Evolutionary conservation across 1,140 invertebrate genomes (phyloP), one percentile per base, ranked within the genome.

Genomic region (Arion vulgaris): DNA sequence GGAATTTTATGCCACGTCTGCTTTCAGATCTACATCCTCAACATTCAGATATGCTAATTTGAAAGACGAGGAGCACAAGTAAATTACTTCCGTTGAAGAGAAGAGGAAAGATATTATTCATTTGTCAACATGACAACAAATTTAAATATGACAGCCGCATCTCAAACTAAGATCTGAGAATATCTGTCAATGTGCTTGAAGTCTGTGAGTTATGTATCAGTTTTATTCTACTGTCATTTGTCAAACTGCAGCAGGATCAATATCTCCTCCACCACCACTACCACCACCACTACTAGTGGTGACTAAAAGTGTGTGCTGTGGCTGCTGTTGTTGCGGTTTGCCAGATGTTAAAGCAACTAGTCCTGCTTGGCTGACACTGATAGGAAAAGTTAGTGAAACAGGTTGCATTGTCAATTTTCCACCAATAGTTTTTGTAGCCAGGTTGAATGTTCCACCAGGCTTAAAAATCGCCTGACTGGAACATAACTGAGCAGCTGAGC

Each of bases 311-410:
- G 85, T 87, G 32, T 84, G 85, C 2, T 53, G 71, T 83, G 45
- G 85, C 83, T 75, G 84, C 85, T 71, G 85, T 88, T 51, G 86
- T 87, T 41, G 84, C 39, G 84, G 69, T 11, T 68, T 68, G 13
- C 45, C 45, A 0, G 57, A 34, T 11, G 81, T 83, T n/a, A 88
- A 75, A 11, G 84, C 83, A 45, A 82, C 83, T 0, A 89, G 74
- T 36, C 85, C 86, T 32, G 85, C 73, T 34, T 83, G 86, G 23
- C 71, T 86, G 9, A 87, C 81, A 39, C 39, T 66, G 39, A 90
- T 78, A 4, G 88, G 88, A 81, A 90, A 87, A n/a, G 87, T 90
- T 28, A 90, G 71, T 0, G 88, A 89, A 51, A 89, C 85, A 23
- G 88, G 88, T 71, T 88, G 87, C 78, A 90, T 82, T 19, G 86